These are phyloP conservation scores for Porites lutea DNA, from an alignment of 64 coral and sea anemone genomes.

Conservation along the genomic window DNA sequence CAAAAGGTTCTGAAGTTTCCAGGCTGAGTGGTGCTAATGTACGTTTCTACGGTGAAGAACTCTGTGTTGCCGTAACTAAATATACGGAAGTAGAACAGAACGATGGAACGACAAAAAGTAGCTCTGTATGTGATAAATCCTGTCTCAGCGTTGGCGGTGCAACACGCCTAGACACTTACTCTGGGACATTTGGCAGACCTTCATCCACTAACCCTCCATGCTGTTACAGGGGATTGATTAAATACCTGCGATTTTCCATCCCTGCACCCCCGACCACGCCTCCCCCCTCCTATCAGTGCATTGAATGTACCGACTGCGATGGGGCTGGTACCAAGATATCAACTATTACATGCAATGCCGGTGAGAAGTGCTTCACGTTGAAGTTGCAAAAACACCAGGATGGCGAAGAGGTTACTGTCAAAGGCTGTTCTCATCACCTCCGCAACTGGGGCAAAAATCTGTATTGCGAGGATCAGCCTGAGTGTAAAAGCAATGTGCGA, in stretches of 20 bases:
- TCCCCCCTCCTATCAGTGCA: slow-evolving; percentile 49
- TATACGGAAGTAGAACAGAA: slow-evolving; percentile 21
- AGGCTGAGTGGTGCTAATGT: slow-evolving; percentile 1
- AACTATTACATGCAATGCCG: not conserved
- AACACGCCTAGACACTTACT: slow-evolving; percentile 24
- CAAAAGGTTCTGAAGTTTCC: slow-evolving; percentile 13
- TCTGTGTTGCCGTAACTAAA: slow-evolving; percentile 53
- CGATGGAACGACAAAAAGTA: slow-evolving; percentile 8
- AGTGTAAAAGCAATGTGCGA: slow-evolving; percentile 57
- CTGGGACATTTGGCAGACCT: slow-evolving; percentile 31
- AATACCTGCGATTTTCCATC: slow-evolving; percentile 43
- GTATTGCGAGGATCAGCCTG: slow-evolving; percentile 43
- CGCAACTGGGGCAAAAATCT: slow-evolving; percentile 68
- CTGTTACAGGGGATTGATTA: slow-evolving; percentile 28
- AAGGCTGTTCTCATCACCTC: slow-evolving; percentile 57
- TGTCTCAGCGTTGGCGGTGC: slow-evolving; percentile 37
- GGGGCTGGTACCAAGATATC: not conserved
- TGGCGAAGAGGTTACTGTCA: slow-evolving; percentile 40
- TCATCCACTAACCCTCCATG: slow-evolving; percentile 45
- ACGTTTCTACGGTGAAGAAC: slow-evolving; percentile 55
- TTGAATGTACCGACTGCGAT: slow-evolving; percentile 23
- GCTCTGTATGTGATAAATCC: slow-evolving; percentile 38
- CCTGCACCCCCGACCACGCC: slow-evolving; percentile 62
- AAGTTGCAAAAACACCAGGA: slow-evolving; percentile 56
- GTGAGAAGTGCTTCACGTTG: slow-evolving; percentile 66